phyloP scores from a whole-genome alignment of 2,888 invertebrate genomes.

The Galeopsomyia nigrocyanea region DNA sequence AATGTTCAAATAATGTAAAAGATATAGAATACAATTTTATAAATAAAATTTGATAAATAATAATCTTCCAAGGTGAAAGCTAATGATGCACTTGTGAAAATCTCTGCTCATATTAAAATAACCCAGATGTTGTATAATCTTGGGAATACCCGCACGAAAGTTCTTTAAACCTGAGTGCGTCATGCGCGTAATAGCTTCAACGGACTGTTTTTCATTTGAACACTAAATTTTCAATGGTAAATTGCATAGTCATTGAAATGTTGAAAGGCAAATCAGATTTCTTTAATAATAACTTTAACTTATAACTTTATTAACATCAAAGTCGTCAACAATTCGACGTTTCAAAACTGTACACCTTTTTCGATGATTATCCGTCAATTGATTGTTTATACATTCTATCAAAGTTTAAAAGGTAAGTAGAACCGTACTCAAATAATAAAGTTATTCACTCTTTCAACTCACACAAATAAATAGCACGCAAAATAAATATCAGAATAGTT shows the following conservation, averaged over 20 bases:
- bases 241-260: neutral
- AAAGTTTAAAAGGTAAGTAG: conserved; percentile 31
- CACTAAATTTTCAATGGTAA: neutral
- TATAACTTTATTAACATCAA: conserved; percentile 43
- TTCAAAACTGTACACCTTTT: conserved; percentile 43
- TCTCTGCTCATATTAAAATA: too few species aligned
- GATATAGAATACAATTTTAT: too few species aligned
- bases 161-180: conserved; percentile 26
- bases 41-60: too few species aligned
- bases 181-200: conserved; percentile 30
- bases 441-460: conserved; percentile 33
- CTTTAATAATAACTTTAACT: conserved; percentile 31
- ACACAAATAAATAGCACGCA: conserved; percentile 48
- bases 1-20: too few species aligned
- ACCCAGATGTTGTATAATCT: neutral
- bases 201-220: conserved; percentile 4
- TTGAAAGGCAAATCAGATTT: neutral
- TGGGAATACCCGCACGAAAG: conserved; percentile 24
- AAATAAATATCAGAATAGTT: conserved; percentile 28
- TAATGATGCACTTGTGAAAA: too few species aligned
- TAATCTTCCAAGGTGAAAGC: too few species aligned
- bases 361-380: conserved; percentile 27
- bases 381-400: conserved; percentile 36
- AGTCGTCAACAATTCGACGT: conserved; percentile 12
- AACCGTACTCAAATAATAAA: conserved; percentile 7